phyloP scores from a whole-genome alignment of 2,113 vertebrate species.

The Campylorhamphus procurvoides region DNA sequence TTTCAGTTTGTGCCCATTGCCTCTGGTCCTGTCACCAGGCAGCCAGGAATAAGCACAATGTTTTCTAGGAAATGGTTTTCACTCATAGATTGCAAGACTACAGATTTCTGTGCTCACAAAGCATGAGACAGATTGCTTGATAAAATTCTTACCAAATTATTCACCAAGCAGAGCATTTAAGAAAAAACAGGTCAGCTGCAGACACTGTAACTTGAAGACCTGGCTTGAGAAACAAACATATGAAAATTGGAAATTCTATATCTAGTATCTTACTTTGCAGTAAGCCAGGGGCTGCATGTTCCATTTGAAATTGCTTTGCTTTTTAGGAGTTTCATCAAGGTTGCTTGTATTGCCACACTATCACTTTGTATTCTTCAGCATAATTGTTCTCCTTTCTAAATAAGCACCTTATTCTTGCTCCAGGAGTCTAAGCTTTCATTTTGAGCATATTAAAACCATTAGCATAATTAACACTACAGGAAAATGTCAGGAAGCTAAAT shows the following conservation, averaged over 20 bases:
- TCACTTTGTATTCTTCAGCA: neutral
- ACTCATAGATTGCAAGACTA: neutral
- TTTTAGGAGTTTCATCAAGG: neutral
- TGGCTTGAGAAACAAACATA: neutral
- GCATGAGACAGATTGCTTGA: neutral
- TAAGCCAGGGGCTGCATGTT: neutral
- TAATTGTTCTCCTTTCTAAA: neutral
- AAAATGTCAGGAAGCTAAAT: neutral
- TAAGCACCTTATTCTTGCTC: neutral
- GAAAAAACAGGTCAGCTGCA: neutral
- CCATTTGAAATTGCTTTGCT: neutral
- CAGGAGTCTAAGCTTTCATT: neutral
- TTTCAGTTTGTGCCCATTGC: neutral
- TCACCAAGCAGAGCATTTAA: neutral
- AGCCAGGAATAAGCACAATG: neutral
- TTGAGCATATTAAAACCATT: neutral
- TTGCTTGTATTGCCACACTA: neutral
- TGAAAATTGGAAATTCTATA: neutral
- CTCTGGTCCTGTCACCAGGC: neutral
- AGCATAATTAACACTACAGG: neutral
- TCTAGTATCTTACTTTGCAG: neutral
- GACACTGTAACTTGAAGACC: neutral
- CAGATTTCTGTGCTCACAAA: neutral
- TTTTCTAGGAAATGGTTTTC: neutral
- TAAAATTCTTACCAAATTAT: neutral